Conservation (phyloP, 2,888 invertebrate genomes). For the Onchidella celtica region DNA sequence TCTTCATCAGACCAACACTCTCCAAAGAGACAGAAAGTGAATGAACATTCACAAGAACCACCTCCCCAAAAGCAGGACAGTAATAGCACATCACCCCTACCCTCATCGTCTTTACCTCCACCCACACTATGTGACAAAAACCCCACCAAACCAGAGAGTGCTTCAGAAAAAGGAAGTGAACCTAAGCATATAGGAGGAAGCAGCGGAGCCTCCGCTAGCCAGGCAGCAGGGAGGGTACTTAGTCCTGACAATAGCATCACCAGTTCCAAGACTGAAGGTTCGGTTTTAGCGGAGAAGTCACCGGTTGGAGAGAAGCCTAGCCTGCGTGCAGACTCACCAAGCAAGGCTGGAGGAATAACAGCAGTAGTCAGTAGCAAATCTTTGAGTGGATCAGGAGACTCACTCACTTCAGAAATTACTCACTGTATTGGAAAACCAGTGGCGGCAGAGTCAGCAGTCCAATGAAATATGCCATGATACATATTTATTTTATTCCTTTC, state of each 20-base stretch:
- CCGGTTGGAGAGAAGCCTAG: not conserved
- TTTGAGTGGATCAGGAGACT: constrained; percentile 3
- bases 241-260: not conserved
- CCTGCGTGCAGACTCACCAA: not conserved
- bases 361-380: constrained; percentile 16
- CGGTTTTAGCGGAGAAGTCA: not conserved
- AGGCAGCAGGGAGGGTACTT: not conserved
- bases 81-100: not conserved
- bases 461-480: not conserved
- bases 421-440: constrained; percentile 12
- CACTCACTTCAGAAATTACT: constrained; percentile 5
- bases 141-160: constrained; percentile 1
- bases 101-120: constrained; percentile 3
- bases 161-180: constrained; percentile 27
- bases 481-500: too few species aligned
- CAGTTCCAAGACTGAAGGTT: not conserved
- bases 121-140: constrained; percentile 23
- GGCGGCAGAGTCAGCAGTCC: constrained; percentile 1
- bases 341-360: not conserved
- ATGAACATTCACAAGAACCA: constrained; percentile 13
- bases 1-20: constrained; percentile 23
- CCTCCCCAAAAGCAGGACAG: not conserved
- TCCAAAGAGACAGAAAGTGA: constrained; percentile 36
- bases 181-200: constrained; percentile 20
- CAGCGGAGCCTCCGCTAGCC: not conserved